Evolutionary conservation across 2,888 invertebrate species (phyloP), one percentile per base, ranked within the genome.

Genomic region (Polylopha cassiicola): DNA sequence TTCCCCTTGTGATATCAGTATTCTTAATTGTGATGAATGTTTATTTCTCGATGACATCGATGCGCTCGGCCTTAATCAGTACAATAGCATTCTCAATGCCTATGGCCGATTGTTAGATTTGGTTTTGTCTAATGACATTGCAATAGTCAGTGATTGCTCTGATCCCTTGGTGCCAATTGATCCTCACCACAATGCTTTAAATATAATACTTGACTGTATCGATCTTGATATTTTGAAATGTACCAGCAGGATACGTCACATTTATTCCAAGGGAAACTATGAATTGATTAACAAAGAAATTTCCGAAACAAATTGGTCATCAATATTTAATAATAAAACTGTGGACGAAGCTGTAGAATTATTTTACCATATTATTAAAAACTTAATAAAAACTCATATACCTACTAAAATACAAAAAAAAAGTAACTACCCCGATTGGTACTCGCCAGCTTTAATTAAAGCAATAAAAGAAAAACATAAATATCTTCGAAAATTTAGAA

Each of bases 341-440:
- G 4, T 45, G 1, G 37, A 43, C 2, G 20, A 23, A 4, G 22
- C 43, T 2, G 20, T 42, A 1, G 9, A 9, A 8, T 21, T 9
- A 5, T 43, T 48, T 8, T 48, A 48, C 23, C 16, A 17, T 3
- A 39, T 9, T 7, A 13, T 48, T 26, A 30, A 43, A 2, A 28
- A 3, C 5, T 16, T 28, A 14, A 2, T 15, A 28, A 9, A 28
- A 3, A 16, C 8, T 4, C 10, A 9, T 10, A 7, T 28, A 16
- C 28, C 28, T 6, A 14, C 7, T 16, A 28, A 28, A 16, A 16
- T 2, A 6, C 5, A 16, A 5, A 9, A 5, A 6, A 16, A 8
- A n/a, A 14, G n/a, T 1, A 3, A 8, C 2, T 28, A 28, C 16
- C 28, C 28, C 8, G 16, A 6, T 6, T 16, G 28, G 28, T 28